A percentile compares a stretch with the other conserved stretches of the same genome.
Evolutionary conservation across 2,113 vertebrate genomes (phyloP).

Genomic region (Prunella fulvescens): DNA sequence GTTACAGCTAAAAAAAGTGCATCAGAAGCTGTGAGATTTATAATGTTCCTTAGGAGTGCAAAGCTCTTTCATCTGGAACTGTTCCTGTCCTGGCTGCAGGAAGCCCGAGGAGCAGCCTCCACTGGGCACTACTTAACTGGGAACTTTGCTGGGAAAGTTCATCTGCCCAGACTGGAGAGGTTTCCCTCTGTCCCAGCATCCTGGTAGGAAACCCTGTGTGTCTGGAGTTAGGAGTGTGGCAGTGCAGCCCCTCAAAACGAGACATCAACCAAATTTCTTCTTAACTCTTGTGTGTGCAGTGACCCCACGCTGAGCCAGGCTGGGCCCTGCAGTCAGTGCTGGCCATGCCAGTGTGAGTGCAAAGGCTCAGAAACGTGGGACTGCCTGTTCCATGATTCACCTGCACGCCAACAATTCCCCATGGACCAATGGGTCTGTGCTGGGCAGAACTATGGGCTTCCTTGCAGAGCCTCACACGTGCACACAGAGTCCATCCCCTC

Average conservation of each 20-base stretch:
- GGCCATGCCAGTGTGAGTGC: neutral
- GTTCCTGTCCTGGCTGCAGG: neutral
- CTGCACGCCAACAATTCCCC: neutral
- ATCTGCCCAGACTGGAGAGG: neutral
- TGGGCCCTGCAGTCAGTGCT: neutral
- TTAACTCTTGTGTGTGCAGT: neutral
- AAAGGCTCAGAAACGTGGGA: neutral
- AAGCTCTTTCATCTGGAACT: neutral
- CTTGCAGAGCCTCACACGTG: neutral
- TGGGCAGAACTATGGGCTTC: neutral
- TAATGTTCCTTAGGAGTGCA: neutral
- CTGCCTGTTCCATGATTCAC: neutral
- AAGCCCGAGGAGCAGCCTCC: fast-evolving
- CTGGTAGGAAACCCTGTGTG: neutral
- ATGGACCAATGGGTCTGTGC: neutral
- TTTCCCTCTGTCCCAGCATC: neutral
- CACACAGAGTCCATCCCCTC: neutral
- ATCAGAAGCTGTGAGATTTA: neutral
- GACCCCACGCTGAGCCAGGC: neutral
- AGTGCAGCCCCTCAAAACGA: neutral
- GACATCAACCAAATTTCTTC: neutral
- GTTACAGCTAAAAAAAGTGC: neutral
- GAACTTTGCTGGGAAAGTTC: neutral
- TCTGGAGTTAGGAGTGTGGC: neutral
- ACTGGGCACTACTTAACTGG: neutral